Evolutionary conservation across 2,113 vertebrate genomes (phyloP).

Genomic region (Passer domesticus): DNA sequence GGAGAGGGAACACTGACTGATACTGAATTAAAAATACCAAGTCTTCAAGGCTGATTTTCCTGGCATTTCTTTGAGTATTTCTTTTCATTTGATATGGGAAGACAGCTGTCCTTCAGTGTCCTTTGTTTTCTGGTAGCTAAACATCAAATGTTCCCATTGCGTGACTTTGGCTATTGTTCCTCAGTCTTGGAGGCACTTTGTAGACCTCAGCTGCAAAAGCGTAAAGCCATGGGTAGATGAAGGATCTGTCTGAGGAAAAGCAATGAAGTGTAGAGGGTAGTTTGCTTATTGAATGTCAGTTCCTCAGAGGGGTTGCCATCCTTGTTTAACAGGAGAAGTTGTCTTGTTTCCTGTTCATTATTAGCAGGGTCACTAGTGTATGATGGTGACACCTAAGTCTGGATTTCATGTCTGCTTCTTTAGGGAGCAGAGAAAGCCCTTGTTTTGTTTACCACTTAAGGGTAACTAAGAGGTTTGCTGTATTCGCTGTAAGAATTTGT

Average conservation of each 20-base stretch:
- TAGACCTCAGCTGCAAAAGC: neutral
- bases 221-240: neutral
- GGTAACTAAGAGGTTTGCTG: neutral
- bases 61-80: neutral
- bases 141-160: neutral
- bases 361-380: accelerated
- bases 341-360: neutral
- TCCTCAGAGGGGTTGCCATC: neutral
- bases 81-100: neutral
- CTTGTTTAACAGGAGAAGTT: neutral
- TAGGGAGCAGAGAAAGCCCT: neutral
- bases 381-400: neutral
- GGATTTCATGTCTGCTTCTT: neutral
- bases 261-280: neutral
- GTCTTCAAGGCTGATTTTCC: slow-evolving; percentile 3
- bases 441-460: neutral
- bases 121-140: neutral
- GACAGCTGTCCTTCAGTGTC: neutral
- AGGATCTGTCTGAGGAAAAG: neutral
- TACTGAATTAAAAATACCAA: neutral
- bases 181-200: neutral
- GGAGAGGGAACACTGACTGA: neutral
- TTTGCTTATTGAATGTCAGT: neutral
- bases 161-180: neutral
- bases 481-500: neutral